These are phyloP conservation scores for Bergia puertoricense DNA, from an alignment of 92 coral and sea anemone species.

Conservation along the genomic window DNA sequence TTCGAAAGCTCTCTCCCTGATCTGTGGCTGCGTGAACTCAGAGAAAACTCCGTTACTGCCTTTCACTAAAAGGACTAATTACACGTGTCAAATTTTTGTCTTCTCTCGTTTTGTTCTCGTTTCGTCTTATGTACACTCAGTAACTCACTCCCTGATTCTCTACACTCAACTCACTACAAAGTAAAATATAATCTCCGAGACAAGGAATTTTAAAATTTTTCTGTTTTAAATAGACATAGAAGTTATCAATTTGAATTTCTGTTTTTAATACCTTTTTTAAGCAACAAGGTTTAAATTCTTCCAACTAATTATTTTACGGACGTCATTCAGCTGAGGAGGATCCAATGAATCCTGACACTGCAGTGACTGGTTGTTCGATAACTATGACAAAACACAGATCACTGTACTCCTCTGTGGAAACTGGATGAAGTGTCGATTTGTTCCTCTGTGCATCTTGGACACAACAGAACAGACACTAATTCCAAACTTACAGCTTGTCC, in stretches of 20 bases:
- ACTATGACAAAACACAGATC: background rate
- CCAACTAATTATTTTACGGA: background rate
- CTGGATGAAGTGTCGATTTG: background rate
- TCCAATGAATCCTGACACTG: background rate
- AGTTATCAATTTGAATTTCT: constrained; percentile 21
- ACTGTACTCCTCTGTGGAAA: background rate
- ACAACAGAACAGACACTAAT: background rate
- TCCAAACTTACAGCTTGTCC: background rate
- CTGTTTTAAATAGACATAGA: constrained; percentile 26
- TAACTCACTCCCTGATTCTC: constrained; percentile 38
- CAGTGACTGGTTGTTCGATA: background rate
- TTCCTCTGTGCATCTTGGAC: background rate
- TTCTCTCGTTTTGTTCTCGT: constrained; percentile 38
- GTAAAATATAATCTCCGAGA: constrained; percentile 41
- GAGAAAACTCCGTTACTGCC: background rate
- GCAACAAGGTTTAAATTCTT: constrained; percentile 21
- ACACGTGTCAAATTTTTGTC: constrained; percentile 32
- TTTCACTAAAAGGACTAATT: constrained; percentile 10
- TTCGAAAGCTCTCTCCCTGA: background rate
- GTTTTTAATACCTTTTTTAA: constrained; percentile 4
- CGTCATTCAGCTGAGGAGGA: background rate
- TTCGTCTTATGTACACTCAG: constrained; percentile 41
- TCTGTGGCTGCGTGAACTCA: background rate
- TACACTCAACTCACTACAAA: constrained; percentile 31
- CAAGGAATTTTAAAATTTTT: constrained; percentile 32